Conservation (phyloP, 2,888 invertebrate genomes). For the Hirudinaria manillensis region DNA sequence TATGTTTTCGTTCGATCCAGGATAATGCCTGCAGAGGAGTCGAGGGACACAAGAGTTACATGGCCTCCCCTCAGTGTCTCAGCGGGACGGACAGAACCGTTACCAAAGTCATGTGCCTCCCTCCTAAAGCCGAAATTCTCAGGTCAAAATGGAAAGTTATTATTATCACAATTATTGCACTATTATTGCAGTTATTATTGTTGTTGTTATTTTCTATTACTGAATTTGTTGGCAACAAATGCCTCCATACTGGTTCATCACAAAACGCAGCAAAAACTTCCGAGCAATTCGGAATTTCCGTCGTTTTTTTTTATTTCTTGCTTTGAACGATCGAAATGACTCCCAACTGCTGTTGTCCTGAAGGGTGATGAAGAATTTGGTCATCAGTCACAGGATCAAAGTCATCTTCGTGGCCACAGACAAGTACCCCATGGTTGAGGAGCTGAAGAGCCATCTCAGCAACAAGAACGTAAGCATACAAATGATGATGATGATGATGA, state of each 20-base stretch:
- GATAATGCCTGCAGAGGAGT: conserved; percentile 46
- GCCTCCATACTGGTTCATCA: no score
- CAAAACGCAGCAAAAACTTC: no score
- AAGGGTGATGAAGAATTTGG: conserved; percentile 44
- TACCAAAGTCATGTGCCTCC: conserved; percentile 47
- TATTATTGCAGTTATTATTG: not conserved
- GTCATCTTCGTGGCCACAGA: conserved; percentile 52
- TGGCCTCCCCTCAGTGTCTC: conserved; percentile 52
- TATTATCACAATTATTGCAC: not conserved
- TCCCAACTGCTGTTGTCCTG: no score
- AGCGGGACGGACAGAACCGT: conserved; percentile 41
- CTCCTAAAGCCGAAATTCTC: conserved; percentile 44
- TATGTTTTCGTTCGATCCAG: conserved; percentile 36
- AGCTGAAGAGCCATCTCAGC: conserved; percentile 43
- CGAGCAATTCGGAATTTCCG: no score
- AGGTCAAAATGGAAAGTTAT: conserved; percentile 39
- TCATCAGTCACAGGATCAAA: conserved; percentile 43
- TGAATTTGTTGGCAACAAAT: not conserved
- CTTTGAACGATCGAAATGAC: no score
- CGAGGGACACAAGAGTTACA: conserved; percentile 42
- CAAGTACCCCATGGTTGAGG: conserved; percentile 46
- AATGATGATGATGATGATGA: no score
- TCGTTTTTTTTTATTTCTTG: not conserved
- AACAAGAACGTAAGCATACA: conserved; percentile 39
- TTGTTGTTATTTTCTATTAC: not conserved